Conservation (phyloP, 2,797 vertebrate species). For the Antrozous pallidus region DNA sequence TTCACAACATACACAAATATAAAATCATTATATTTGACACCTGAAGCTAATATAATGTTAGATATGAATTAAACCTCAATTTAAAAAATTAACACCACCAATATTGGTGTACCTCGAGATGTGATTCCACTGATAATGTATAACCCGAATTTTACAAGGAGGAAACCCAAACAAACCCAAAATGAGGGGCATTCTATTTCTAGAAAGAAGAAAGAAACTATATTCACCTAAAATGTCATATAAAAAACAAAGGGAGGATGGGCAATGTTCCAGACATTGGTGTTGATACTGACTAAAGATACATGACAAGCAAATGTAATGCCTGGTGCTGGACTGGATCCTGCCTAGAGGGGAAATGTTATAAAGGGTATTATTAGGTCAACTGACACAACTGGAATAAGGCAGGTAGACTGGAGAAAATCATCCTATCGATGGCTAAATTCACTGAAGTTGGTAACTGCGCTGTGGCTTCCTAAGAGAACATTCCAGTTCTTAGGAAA, state of each 20-base stretch:
- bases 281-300: background rate
- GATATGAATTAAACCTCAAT: background rate
- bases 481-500: background rate
- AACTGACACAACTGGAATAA: background rate
- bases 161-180: background rate
- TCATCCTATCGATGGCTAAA: background rate
- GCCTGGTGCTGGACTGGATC: background rate
- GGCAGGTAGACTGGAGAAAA: background rate
- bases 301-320: background rate
- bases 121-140: background rate
- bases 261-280: background rate
- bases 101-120: fast-evolving
- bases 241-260: background rate
- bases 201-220: background rate
- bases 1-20: background rate
- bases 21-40: background rate
- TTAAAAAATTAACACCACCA: background rate
- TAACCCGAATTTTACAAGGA: background rate
- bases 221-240: background rate
- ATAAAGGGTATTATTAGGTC: background rate
- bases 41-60: background rate
- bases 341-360: fast-evolving
- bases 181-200: background rate
- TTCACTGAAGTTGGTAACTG: background rate
- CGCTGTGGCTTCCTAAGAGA: background rate